Conservation (phyloP, 2,888 invertebrate genomes). For the Cetonia aurata region DNA sequence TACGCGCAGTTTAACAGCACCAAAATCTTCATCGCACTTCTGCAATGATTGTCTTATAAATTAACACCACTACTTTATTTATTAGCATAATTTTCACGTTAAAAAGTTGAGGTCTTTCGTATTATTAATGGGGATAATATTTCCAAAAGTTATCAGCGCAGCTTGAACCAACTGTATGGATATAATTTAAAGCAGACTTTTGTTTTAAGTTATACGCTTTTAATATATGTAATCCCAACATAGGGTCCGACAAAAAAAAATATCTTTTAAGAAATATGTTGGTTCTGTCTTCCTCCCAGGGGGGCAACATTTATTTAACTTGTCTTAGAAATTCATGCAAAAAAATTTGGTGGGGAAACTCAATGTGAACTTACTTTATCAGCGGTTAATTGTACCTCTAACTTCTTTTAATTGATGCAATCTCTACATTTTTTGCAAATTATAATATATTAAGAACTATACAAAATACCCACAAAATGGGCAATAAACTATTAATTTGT, state of each 20-base stretch:
- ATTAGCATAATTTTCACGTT: slow-evolving; percentile 7
- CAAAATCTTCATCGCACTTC: neutral
- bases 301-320: too few species aligned
- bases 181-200: too few species aligned
- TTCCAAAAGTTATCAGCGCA: neutral
- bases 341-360: too few species aligned
- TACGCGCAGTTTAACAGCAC: slow-evolving; percentile 7
- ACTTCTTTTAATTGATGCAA: neutral
- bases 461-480: too few species aligned
- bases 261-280: too few species aligned
- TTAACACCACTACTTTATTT: slow-evolving; percentile 8
- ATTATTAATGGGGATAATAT: neutral
- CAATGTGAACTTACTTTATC: slow-evolving; percentile 1
- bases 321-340: too few species aligned
- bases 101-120: slow-evolving; percentile 10
- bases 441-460: too few species aligned
- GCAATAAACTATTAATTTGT: too few species aligned
- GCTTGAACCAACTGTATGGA: neutral
- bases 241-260: too few species aligned
- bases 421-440: too few species aligned
- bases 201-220: too few species aligned
- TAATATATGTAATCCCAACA: neutral
- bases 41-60: slow-evolving; percentile 7
- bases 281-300: too few species aligned
- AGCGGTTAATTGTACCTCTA: neutral